Conservation (phyloP, 2,797 vertebrate species). For the Rhabdomys pumilio region DNA sequence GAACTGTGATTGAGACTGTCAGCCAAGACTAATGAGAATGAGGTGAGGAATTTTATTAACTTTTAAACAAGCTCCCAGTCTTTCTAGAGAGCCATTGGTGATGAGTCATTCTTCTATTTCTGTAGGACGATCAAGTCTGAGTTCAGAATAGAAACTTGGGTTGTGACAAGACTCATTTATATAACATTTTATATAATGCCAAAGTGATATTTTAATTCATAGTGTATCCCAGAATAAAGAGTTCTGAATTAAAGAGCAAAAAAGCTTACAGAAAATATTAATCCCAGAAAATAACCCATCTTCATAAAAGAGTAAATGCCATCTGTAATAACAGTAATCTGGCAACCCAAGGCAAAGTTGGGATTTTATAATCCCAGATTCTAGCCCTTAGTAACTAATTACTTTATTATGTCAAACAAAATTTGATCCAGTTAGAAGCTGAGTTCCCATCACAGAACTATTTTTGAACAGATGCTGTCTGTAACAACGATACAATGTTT, state of each 20-base stretch:
- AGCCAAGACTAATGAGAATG: conserved; percentile 80
- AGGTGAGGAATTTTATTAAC: conserved; percentile 75
- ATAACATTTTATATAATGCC: conserved; percentile 76
- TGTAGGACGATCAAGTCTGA: conserved; percentile 72
- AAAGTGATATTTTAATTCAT: conserved; percentile 72
- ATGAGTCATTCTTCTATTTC: conserved; percentile 79
- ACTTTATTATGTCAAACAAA: not conserved
- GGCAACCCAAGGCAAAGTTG: not conserved
- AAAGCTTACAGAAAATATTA: conserved; percentile 44
- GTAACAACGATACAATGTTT: not conserved
- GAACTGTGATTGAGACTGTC: conserved; percentile 78
- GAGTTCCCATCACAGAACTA: not conserved
- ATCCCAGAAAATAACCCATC: not conserved
- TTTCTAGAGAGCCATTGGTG: conserved; percentile 71
- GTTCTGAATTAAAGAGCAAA: not conserved
- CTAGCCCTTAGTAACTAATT: not conserved
- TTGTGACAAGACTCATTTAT: conserved; percentile 80
- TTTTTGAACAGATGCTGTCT: not conserved
- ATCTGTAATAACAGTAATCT: not conserved
- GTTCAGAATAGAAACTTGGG: conserved; percentile 76
- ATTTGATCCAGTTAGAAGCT: not conserved
- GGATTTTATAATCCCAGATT: not conserved
- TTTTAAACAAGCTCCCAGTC: conserved; percentile 77
- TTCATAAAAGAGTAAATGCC: not conserved
- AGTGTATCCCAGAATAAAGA: conserved; percentile 51